A percentile compares a stretch with the other conserved stretches of the same genome.
Evolutionary conservation across 2,113 vertebrate genomes (phyloP).

Genomic region (Mustelus asterias): DNA sequence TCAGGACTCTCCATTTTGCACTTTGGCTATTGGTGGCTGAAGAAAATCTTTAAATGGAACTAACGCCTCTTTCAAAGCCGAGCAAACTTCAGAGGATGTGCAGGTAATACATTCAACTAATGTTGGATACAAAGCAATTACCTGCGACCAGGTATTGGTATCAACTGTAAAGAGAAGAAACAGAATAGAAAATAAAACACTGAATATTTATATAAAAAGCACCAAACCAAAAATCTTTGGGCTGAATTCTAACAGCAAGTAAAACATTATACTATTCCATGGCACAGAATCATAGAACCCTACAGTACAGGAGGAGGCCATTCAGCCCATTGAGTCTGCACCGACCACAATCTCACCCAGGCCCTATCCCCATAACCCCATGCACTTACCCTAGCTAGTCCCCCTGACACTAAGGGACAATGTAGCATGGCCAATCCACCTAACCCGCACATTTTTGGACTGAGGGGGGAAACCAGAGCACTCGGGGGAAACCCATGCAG

Average conservation of each 20-base stretch:
- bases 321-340: no score
- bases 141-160: slow-evolving; percentile 89
- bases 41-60: slow-evolving; percentile 99
- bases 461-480: no score
- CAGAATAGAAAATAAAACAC: background rate
- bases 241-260: background rate
- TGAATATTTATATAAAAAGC: background rate
- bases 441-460: no score
- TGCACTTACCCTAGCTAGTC: no score
- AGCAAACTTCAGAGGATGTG: slow-evolving; percentile 90
- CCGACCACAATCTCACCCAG: no score
- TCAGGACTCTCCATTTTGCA: slow-evolving; percentile 97
- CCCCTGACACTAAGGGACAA: no score
- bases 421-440: no score
- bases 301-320: no score
- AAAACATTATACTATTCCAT: background rate
- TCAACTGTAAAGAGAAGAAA: slow-evolving; percentile 71
- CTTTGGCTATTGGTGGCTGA: slow-evolving; percentile 87
- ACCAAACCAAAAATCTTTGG: background rate
- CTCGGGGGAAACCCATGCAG: no score
- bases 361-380: no score
- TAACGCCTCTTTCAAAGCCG: slow-evolving; percentile 89
- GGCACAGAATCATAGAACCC: no score
- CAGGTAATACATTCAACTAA: slow-evolving; percentile 96
- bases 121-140: slow-evolving; percentile 93